Evolutionary conservation across 2,888 invertebrate species (phyloP).

Genomic region (Agrochola circellaris): DNA sequence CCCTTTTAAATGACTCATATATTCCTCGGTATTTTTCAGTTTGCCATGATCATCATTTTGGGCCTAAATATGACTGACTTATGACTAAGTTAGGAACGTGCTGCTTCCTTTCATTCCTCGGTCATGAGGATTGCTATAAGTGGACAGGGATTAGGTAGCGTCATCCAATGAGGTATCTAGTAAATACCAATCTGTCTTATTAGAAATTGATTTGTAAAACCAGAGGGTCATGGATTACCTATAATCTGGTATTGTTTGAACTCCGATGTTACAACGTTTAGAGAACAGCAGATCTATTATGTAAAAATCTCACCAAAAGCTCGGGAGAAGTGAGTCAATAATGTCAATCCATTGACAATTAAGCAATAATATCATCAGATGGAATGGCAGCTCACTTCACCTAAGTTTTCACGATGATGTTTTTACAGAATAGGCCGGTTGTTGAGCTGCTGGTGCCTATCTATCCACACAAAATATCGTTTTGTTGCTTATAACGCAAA

Average conservation of each 20-base stretch:
- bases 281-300: background rate
- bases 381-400: too few relatives aligned
- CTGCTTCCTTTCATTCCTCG: background rate
- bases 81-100: slow-evolving; percentile 6
- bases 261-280: background rate
- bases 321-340: too few relatives aligned
- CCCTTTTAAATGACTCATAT: slow-evolving; percentile 53
- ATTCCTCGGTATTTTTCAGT: slow-evolving; percentile 16
- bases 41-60: slow-evolving; percentile 20
- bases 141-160: background rate
- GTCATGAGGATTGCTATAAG: background rate
- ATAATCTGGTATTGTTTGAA: background rate
- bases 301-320: too few relatives aligned
- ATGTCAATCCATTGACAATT: too few relatives aligned
- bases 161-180: background rate
- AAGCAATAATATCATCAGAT: too few relatives aligned
- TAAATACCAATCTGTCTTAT: background rate
- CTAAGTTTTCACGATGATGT: too few relatives aligned
- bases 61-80: slow-evolving; percentile 18
- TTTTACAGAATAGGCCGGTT: background rate
- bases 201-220: slow-evolving; percentile 3
- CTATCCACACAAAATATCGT: background rate
- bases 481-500: background rate
- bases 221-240: background rate
- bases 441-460: background rate